A percentile compares a stretch with the other conserved stretches of the same genome.
Evolutionary conservation across 2,888 invertebrate species (phyloP).

Genomic region (Habroteleia sp.): DNA sequence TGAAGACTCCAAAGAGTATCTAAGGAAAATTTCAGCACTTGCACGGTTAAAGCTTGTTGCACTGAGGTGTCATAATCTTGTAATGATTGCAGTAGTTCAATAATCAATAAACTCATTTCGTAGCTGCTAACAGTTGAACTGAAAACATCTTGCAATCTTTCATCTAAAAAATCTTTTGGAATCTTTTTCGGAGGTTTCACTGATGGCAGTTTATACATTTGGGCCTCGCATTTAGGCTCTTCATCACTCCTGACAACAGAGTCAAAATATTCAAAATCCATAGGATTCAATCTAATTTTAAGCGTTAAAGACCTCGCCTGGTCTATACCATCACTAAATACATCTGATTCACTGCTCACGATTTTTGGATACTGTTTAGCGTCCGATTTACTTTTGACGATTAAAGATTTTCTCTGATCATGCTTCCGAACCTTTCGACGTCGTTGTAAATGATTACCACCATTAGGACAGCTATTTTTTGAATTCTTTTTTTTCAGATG

Average conservation of each 20-base stretch:
- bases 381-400: constrained; percentile 39
- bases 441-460: constrained; percentile 34
- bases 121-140: constrained; percentile 82
- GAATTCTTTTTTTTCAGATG: constrained; percentile 69
- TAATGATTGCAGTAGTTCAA: constrained; percentile 83
- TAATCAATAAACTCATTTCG: constrained; percentile 83
- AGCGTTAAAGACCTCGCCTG: constrained; percentile 83
- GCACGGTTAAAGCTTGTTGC: constrained; percentile 83
- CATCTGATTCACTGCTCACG: constrained; percentile 77
- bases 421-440: constrained; percentile 39
- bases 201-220: constrained; percentile 79
- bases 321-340: constrained; percentile 81
- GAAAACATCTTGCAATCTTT: constrained; percentile 82
- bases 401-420: constrained; percentile 26
- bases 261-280: constrained; percentile 85
- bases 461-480: constrained; percentile 61
- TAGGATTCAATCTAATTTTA: constrained; percentile 83
- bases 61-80: constrained; percentile 83
- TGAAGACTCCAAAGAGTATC: constrained; percentile 84
- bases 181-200: constrained; percentile 77
- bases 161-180: constrained; percentile 83
- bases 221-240: constrained; percentile 80
- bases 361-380: constrained; percentile 56
- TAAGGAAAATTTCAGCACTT: constrained; percentile 84
- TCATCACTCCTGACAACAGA: constrained; percentile 82